A percentile compares a stretch with the other conserved stretches of the same genome.
Conservation (phyloP, 2,113 vertebrate species). For the Diphyllodes magnificus region DNA sequence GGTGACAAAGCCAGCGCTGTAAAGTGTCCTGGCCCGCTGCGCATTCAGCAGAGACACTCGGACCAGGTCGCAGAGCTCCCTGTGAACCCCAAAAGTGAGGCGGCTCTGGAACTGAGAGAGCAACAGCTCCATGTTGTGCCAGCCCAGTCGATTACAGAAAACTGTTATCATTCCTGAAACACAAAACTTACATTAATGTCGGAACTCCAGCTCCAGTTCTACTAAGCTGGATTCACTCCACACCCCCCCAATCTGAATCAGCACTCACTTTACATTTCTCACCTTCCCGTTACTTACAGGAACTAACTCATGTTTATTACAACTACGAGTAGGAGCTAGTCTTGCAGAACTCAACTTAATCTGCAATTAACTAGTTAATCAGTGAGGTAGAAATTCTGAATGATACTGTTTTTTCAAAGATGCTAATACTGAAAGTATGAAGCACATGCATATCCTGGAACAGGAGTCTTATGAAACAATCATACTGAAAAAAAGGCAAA, state of each 20-base stretch:
- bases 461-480: background rate
- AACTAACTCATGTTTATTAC: background rate
- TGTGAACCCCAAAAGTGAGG: constrained; percentile 90
- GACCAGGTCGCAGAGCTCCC: constrained; percentile 93
- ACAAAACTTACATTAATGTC: background rate
- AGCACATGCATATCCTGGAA: background rate
- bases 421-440: background rate
- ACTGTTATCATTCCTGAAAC: constrained; percentile 91
- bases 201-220: background rate
- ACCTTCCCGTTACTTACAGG: background rate
- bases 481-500: background rate
- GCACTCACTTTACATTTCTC: background rate
- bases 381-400: background rate
- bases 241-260: background rate
- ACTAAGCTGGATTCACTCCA: background rate
- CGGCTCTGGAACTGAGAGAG: constrained; percentile 95
- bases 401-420: background rate
- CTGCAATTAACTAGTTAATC: background rate
- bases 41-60: constrained; percentile 90
- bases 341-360: background rate
- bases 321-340: background rate
- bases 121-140: constrained; percentile 96
- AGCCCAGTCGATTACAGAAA: constrained; percentile 92
- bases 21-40: constrained; percentile 83
- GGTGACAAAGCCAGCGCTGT: constrained; percentile 81